Conservation (phyloP, 2,113 vertebrate species). For the Embiotoca jacksoni region DNA sequence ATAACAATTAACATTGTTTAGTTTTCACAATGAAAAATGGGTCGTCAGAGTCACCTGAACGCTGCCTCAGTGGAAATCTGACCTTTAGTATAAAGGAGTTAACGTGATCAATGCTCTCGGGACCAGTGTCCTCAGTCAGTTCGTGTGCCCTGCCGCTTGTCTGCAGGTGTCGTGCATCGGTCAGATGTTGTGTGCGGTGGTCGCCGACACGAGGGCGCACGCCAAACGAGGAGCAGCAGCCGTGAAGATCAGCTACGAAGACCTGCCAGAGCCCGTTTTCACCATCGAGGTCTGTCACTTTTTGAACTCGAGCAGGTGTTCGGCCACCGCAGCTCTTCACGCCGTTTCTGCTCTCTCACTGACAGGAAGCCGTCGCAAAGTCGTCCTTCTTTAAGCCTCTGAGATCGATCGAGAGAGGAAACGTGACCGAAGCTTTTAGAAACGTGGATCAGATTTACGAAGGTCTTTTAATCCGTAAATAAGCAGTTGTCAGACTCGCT, state of each 20-base stretch:
- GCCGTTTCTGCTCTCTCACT: neutral
- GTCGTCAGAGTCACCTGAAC: too few species aligned
- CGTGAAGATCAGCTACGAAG: conserved; percentile 80
- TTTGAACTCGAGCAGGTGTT: neutral
- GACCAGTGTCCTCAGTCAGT: too few species aligned
- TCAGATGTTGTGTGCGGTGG: conserved; percentile 79
- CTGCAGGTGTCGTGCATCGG: conserved; percentile 83
- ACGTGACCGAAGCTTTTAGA: conserved; percentile 71
- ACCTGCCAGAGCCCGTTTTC: conserved; percentile 76
- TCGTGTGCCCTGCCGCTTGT: neutral
- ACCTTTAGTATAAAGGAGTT: too few species aligned
- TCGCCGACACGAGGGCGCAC: conserved; percentile 76
- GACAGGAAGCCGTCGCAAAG: conserved; percentile 81
- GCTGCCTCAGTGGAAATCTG: too few species aligned
- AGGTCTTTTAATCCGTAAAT: conserved; percentile 43
- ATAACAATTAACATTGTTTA: too few species aligned
- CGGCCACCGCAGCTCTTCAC: accelerated
- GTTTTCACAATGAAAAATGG: too few species aligned
- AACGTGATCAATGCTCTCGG: too few species aligned
- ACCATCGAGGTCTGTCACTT: conserved; percentile 74
- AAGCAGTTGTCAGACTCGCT: neutral
- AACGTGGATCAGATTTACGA: conserved; percentile 70
- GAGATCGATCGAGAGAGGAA: conserved; percentile 69
- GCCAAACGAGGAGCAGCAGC: conserved; percentile 76
- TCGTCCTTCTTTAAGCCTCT: conserved; percentile 77